Conservation (phyloP, 2,797 vertebrate genomes). For the Propithecus perrieri region DNA sequence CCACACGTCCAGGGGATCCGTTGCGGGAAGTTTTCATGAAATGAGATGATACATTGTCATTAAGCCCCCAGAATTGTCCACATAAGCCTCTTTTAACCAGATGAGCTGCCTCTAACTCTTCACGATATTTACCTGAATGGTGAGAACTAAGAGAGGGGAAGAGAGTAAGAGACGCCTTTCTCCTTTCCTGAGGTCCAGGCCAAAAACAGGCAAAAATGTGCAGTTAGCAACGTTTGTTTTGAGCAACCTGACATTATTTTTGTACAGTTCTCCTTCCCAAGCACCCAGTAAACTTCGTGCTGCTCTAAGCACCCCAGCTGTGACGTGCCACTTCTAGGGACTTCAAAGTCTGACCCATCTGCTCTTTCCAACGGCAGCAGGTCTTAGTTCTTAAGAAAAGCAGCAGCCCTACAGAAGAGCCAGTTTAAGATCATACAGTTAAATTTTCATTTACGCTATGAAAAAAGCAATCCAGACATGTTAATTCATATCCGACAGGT, state of each 20-base stretch:
- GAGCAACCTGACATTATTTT: not conserved
- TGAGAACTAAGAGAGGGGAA: not conserved
- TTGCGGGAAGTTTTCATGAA: not conserved
- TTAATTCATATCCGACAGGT: not conserved
- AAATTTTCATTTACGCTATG: not conserved
- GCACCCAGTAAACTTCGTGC: not conserved
- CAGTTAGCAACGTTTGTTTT: not conserved
- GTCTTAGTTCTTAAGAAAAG: not conserved
- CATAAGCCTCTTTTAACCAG: not conserved
- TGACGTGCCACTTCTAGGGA: not conserved
- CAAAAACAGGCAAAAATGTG: not conserved
- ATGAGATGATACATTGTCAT: not conserved
- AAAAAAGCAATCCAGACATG: not conserved
- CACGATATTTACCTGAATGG: not conserved
- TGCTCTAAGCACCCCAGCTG: not conserved
- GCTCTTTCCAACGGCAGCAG: not conserved
- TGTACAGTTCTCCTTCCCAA: not conserved
- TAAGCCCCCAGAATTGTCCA: not conserved
- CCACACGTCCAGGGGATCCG: not conserved
- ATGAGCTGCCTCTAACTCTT: not conserved
- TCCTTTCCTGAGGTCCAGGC: not conserved
- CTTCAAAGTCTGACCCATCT: not conserved
- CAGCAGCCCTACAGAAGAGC: not conserved
- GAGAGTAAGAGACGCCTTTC: not conserved
- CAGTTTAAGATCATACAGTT: not conserved